phyloP scores from a whole-genome alignment of 2,888 invertebrate genomes.

The Drosophila nr. medialis region DNA sequence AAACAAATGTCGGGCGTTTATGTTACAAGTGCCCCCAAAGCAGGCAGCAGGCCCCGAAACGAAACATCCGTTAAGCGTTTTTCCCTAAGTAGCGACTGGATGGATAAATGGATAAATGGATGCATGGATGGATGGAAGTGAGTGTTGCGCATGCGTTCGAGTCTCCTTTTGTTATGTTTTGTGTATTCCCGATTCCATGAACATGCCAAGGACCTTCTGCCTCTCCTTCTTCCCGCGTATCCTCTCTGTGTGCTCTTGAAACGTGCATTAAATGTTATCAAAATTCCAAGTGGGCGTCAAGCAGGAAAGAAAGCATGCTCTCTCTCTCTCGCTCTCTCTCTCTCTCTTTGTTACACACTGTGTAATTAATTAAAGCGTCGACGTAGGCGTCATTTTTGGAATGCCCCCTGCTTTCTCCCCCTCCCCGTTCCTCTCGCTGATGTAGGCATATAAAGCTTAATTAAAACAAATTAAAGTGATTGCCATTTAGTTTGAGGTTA shows the following conservation, averaged over 20 bases:
- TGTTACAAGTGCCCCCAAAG: conserved; percentile 73
- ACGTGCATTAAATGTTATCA: conserved; percentile 31
- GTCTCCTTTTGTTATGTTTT: conserved; percentile 23
- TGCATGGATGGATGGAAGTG: background rate
- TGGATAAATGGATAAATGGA: conserved; percentile 11
- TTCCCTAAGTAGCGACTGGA: conserved; percentile 52
- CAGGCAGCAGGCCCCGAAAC: conserved; percentile 25
- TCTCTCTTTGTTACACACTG: conserved; percentile 17
- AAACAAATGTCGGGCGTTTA: conserved; percentile 80
- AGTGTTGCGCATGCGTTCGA: conserved; percentile 46
- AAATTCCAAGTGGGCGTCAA: conserved; percentile 39
- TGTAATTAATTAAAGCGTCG: conserved; percentile 70
- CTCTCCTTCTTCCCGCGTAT: conserved; percentile 22
- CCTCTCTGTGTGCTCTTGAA: conserved; percentile 44
- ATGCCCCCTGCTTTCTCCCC: conserved; percentile 1
- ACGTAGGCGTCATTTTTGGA: conserved; percentile 67
- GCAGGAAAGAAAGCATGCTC: conserved; percentile 23
- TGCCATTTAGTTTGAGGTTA: conserved; percentile 84
- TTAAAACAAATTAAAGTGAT: conserved; percentile 84
- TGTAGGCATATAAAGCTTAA: conserved; percentile 81
- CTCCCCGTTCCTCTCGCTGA: background rate
- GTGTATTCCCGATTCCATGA: conserved; percentile 50
- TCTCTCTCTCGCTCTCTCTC: conserved; percentile 1
- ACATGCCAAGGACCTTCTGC: conserved; percentile 38
- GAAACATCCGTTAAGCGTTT: conserved; percentile 79